These are phyloP conservation scores for Lethrus apterus DNA, from an alignment of 1,140 invertebrate species.

Conservation along the genomic window DNA sequence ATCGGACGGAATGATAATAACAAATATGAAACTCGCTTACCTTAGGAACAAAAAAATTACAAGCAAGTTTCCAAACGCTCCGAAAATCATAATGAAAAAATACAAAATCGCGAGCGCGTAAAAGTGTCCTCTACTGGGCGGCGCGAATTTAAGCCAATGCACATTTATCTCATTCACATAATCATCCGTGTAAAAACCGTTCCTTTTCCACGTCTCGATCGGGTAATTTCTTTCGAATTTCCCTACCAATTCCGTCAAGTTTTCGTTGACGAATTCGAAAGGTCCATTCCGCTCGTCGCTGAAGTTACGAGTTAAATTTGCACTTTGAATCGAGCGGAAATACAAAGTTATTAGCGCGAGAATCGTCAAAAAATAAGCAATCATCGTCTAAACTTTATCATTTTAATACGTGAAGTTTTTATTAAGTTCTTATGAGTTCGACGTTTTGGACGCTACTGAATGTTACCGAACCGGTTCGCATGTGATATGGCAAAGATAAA, in stretches of 20 bases:
- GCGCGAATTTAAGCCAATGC: conserved; percentile 59
- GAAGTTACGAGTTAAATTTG: not conserved
- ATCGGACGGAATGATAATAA: not conserved
- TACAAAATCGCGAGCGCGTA: conserved; percentile 52
- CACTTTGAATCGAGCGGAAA: no score
- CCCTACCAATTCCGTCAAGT: conserved; percentile 16
- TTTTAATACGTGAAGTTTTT: no score
- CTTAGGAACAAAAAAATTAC: conserved; percentile 59
- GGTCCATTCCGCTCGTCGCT: not conserved
- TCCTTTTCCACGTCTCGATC: conserved; percentile 43
- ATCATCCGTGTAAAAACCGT: conserved; percentile 48
- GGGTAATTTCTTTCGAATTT: conserved; percentile 45
- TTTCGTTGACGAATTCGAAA: not conserved
- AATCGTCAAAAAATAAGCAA: no score
- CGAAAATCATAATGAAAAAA: conserved; percentile 50
- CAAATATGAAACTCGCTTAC: conserved; percentile 41
- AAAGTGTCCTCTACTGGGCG: conserved; percentile 46
- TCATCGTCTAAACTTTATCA: no score
- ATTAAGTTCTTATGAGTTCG: no score
- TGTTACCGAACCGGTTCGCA: no score
- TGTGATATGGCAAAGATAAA: no score
- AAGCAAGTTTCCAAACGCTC: conserved; percentile 54
- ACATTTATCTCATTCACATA: conserved; percentile 54
- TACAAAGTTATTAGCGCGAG: conserved; percentile 1
- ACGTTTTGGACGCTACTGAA: no score